phyloP scores from a whole-genome alignment of 92 coral and sea anemone species.

The Ricordea florida region DNA sequence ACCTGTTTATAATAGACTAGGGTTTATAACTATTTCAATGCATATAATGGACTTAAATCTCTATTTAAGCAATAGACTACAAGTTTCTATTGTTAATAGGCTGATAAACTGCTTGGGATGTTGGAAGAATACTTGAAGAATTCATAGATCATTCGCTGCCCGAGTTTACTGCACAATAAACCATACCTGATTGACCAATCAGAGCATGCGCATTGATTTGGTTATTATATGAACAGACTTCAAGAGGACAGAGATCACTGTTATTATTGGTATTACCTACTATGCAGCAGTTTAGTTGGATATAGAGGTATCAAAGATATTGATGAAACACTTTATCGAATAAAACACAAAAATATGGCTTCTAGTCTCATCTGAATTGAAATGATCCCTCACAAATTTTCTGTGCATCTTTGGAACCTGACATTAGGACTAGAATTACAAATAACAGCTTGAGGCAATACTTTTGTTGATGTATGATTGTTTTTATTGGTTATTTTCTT shows the following conservation, averaged over 20 bases:
- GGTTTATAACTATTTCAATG: not conserved
- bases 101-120: too few species aligned
- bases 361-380: conserved; percentile 8
- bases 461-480: conserved; percentile 12
- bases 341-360: not conserved
- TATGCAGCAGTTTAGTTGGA: not conserved
- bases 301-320: not conserved
- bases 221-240: too few species aligned
- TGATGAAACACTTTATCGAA: not conserved
- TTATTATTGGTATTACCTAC: not conserved
- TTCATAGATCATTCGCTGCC: too few species aligned
- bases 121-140: too few species aligned
- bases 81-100: too few species aligned
- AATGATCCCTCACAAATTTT: conserved; percentile 13
- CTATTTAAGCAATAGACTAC: not conserved
- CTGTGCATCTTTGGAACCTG: conserved; percentile 14
- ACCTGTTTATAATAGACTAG: not conserved
- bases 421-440: not conserved
- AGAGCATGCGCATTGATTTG: too few species aligned
- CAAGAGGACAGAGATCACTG: not conserved
- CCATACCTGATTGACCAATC: too few species aligned
- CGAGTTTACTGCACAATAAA: too few species aligned
- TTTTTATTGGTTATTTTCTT: conserved; percentile 2
- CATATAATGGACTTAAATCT: not conserved
- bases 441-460: not conserved